These are phyloP conservation scores for Formicarius rufipectus DNA, from an alignment of 2,113 vertebrate species.

Conservation along the genomic window DNA sequence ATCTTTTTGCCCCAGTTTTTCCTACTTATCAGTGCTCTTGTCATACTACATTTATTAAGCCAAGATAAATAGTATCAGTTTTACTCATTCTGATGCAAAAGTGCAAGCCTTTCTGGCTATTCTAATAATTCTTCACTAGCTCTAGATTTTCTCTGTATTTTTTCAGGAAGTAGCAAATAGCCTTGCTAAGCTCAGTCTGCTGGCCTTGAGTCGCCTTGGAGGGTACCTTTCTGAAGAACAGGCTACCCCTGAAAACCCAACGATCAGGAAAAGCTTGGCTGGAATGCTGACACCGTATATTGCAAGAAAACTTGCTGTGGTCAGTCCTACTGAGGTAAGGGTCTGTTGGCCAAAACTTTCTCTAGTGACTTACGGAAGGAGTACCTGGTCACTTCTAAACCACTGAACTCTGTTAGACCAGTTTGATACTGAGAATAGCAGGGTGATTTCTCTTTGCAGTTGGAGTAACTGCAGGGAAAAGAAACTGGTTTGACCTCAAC, in stretches of 20 bases:
- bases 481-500: neutral
- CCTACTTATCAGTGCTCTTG: neutral
- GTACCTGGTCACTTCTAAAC: neutral
- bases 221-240: constrained; percentile 83
- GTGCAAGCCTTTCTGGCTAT: neutral
- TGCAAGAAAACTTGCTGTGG: constrained; percentile 85
- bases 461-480: neutral
- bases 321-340: constrained; percentile 83
- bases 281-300: constrained; percentile 95
- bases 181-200: constrained; percentile 91
- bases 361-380: neutral
- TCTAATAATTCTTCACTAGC: neutral
- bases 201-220: constrained; percentile 89
- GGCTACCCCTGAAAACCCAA: constrained; percentile 91
- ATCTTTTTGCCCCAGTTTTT: neutral
- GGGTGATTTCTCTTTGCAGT: neutral
- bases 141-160: neutral
- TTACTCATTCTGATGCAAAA: neutral
- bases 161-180: constrained; percentile 91
- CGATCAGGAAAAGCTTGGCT: constrained; percentile 89
- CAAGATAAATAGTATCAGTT: neutral
- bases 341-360: neutral
- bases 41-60: neutral
- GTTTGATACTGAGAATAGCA: neutral
- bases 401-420: neutral